Conservation (phyloP, 1,140 invertebrate species). For the Dolichoris vasculosae region DNA sequence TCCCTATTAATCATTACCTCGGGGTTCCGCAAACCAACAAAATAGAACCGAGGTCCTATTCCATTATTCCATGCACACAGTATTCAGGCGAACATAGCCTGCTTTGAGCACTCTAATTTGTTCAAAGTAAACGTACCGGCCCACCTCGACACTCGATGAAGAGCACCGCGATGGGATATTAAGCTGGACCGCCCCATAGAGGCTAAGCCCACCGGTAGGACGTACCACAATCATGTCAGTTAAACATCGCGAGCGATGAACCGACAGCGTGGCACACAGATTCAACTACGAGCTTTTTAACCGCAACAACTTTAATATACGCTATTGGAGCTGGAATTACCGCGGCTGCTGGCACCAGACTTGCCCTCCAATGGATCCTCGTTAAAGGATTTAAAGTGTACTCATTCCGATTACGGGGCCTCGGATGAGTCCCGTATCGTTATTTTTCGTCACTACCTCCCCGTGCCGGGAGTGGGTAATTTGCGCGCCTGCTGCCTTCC, state of each 20-base stretch:
- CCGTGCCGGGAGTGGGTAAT: slow-evolving; percentile 89
- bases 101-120: slow-evolving; percentile 77
- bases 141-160: slow-evolving; percentile 77
- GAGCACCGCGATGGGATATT: slow-evolving; percentile 34
- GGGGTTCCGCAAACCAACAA: slow-evolving; percentile 81
- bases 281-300: slow-evolving; percentile 86
- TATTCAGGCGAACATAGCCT: slow-evolving; percentile 84
- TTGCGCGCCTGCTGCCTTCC: slow-evolving; percentile 87
- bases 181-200: slow-evolving; percentile 40
- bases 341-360: slow-evolving; percentile 93
- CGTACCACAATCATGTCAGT: slow-evolving; percentile 68
- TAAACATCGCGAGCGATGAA: slow-evolving; percentile 73
- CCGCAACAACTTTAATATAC: slow-evolving; percentile 91
- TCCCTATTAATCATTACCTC: slow-evolving; percentile 88
- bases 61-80: slow-evolving; percentile 85
- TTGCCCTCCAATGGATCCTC: slow-evolving; percentile 91
- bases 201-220: slow-evolving; percentile 68
- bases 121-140: slow-evolving; percentile 84
- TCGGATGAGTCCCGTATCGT: slow-evolving; percentile 78
- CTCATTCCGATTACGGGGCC: slow-evolving; percentile 90
- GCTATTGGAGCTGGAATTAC: slow-evolving; percentile 94
- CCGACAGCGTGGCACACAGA: slow-evolving; percentile 79
- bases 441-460: slow-evolving; percentile 92
- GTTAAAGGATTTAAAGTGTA: slow-evolving; percentile 81
- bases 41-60: slow-evolving; percentile 89